A percentile compares a stretch with the other conserved stretches of the same genome.
phyloP scores from a whole-genome alignment of 2,888 invertebrate species.

The Ectemnius lituratus region DNA sequence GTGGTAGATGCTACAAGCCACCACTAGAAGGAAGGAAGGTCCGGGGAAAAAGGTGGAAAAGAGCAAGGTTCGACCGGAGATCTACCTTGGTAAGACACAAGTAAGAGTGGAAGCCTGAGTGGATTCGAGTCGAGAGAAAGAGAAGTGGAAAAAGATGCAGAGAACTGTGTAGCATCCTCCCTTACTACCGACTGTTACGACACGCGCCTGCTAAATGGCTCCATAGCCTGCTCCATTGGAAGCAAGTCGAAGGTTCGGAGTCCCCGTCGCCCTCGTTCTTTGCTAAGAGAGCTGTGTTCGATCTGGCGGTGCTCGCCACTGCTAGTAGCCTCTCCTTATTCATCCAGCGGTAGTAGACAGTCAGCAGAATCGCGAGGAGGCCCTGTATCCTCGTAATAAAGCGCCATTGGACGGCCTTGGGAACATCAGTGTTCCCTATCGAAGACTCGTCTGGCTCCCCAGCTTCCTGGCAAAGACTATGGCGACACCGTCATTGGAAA shows the following conservation, averaged over 20 bases:
- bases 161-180: constrained; percentile 6
- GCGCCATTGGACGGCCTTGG: constrained; percentile 47
- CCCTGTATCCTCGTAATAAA: constrained; percentile 60
- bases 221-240: constrained; percentile 61
- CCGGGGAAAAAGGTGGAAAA: constrained; percentile 1
- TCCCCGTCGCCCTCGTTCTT: constrained; percentile 35
- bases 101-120: neutral
- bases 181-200: constrained; percentile 45
- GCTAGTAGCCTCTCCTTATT: constrained; percentile 38
- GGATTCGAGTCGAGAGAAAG: constrained; percentile 38
- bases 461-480: constrained; percentile 16
- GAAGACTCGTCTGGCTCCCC: constrained; percentile 9
- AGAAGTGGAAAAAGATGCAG: constrained; percentile 54
- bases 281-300: constrained; percentile 9
- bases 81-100: constrained; percentile 14
- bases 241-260: constrained; percentile 44
- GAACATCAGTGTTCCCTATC: constrained; percentile 44
- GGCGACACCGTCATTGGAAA: constrained; percentile 40
- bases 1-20: constrained; percentile 17
- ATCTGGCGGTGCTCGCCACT: constrained; percentile 7
- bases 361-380: constrained; percentile 54
- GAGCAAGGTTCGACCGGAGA: constrained; percentile 8
- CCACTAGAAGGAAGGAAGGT: constrained; percentile 8
- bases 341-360: constrained; percentile 50
- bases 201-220: constrained; percentile 68